Conservation (phyloP, 2,888 invertebrate genomes). For the Urechis unicinctus region DNA sequence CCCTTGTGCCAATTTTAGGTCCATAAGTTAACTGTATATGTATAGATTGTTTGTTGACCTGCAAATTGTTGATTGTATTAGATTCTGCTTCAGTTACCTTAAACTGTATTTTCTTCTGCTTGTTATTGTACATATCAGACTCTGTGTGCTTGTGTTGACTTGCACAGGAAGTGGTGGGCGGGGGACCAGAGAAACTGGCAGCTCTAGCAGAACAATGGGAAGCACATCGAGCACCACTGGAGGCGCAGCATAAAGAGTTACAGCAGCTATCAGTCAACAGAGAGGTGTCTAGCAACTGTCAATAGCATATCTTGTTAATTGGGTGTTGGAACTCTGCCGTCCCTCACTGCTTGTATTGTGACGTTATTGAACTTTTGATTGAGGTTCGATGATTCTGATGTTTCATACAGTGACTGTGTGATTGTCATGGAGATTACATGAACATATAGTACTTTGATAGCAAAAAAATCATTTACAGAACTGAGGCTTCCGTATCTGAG, state of each 20-base stretch:
- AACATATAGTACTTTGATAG: too few relatives aligned
- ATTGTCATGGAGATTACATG: too few relatives aligned
- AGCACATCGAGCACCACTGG: conserved; percentile 62
- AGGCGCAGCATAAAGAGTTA: conserved; percentile 57
- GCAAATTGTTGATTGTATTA: background rate
- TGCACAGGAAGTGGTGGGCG: conserved; percentile 54
- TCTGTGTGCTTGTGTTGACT: background rate
- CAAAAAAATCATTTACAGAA: too few relatives aligned
- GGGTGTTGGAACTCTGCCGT: too few relatives aligned
- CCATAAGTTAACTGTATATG: background rate
- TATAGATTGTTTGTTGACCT: background rate
- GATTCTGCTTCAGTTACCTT: background rate
- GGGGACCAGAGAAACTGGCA: conserved; percentile 60
- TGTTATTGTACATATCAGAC: background rate
- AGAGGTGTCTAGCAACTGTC: conserved; percentile 20
- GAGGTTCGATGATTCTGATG: too few relatives aligned
- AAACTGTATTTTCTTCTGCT: background rate
- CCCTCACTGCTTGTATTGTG: background rate
- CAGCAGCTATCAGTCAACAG: conserved; percentile 33
- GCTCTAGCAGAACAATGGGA: conserved; percentile 69
- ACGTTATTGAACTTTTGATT: background rate
- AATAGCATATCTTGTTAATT: background rate
- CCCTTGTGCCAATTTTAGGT: background rate
- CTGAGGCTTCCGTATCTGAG: too few relatives aligned
- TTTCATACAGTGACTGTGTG: too few relatives aligned